Conservation (phyloP, 2,113 vertebrate species). For the Silurus meridionalis region DNA sequence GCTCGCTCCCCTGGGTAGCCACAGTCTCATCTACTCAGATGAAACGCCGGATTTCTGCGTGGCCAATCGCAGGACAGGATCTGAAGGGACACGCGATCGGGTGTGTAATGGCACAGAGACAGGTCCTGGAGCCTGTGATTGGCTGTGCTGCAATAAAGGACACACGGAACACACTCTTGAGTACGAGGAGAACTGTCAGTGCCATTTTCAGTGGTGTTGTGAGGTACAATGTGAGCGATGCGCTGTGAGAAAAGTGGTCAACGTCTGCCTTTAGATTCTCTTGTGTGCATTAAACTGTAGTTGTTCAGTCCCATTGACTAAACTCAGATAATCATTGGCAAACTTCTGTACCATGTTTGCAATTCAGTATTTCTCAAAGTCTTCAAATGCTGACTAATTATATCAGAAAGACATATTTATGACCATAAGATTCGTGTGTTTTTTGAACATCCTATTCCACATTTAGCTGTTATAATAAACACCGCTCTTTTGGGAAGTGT, state of each 20-base stretch:
- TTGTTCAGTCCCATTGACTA: neutral
- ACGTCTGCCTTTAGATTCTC: slow-evolving; percentile 55
- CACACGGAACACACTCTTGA: slow-evolving; percentile 79
- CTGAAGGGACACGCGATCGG: slow-evolving; percentile 79
- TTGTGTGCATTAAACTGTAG: neutral
- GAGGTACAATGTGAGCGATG: slow-evolving; percentile 85
- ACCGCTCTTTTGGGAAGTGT: too few species aligned
- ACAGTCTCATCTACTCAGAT: slow-evolving; percentile 83
- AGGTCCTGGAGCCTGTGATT: slow-evolving; percentile 81
- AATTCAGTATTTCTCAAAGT: neutral
- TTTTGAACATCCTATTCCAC: too few species aligned
- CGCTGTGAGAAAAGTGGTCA: slow-evolving; percentile 79
- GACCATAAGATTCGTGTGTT: too few species aligned
- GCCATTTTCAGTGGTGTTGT: slow-evolving; percentile 88
- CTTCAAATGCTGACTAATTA: neutral
- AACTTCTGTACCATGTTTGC: neutral
- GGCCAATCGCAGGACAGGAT: slow-evolving; percentile 80
- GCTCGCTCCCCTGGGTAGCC: slow-evolving; percentile 67
- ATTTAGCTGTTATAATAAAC: too few species aligned
- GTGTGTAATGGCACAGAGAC: slow-evolving; percentile 81
- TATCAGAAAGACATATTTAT: neutral
- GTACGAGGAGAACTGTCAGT: slow-evolving; percentile 84
- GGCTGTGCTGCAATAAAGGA: slow-evolving; percentile 84
- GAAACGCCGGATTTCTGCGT: slow-evolving; percentile 86
- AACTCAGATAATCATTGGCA: neutral